Evolutionary conservation across 2,888 invertebrate genomes (phyloP), one percentile per base, ranked within the genome.

Genomic region (Sphaeridia pumilis): DNA sequence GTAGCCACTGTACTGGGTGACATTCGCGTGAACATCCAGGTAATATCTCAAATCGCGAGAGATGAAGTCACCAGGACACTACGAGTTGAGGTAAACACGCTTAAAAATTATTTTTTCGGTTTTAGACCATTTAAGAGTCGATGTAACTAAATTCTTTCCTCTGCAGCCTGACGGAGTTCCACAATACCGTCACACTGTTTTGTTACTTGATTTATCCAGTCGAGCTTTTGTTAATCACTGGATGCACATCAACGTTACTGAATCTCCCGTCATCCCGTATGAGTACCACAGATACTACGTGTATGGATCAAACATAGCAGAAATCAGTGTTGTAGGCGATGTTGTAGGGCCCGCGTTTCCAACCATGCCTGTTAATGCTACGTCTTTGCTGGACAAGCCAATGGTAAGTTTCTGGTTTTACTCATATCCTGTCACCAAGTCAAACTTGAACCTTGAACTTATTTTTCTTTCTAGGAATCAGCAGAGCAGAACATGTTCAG

Each of bases 401-500:
- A 87, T 88, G 87, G 78, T 77, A 58, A 70, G 68, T 20, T 12
- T n/a, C n/a, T n/a, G n/a, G n/a, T n/a, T n/a, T n/a, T n/a, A n/a
- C n/a, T n/a, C n/a, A n/a, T n/a, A n/a, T n/a, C n/a, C n/a, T n/a
- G n/a, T n/a, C n/a, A n/a, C n/a, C n/a, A n/a, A n/a, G n/a, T n/a
- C n/a, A n/a, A n/a, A n/a, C n/a, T n/a, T n/a, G n/a, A n/a, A n/a
- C n/a, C n/a, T n/a, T n/a, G n/a, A n/a, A 10, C 14, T 48, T 48
- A 7, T 21, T 36, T 34, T 49, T 25, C 38, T 38, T 55, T 61
- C 0, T 68, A 79, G 79, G 88, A 89, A 68, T 84, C 84, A 0
- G 93, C 85, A 0, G 95, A 97, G 70, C 92, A 93, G 70, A 92
- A 88, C 69, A 87, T 94, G 78, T 97, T 92, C 73, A 92, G 92